Conservation (phyloP, 2,113 vertebrate genomes). For the Tenrec ecaudatus region DNA sequence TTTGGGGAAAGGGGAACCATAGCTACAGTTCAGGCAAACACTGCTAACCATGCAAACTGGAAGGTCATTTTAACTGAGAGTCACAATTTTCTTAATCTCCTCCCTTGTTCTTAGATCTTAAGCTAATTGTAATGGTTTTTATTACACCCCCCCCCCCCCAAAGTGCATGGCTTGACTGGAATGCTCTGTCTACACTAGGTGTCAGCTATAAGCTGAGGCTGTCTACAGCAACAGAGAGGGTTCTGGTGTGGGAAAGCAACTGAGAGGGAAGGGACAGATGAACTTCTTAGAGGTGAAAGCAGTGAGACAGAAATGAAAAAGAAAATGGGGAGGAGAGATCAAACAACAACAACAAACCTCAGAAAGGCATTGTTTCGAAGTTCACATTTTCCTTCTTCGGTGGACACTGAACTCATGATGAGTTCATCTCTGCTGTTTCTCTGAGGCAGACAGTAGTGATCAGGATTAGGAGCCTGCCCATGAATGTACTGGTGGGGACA, state of each 20-base stretch:
- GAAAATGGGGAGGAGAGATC: neutral
- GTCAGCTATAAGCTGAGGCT: conserved; percentile 71
- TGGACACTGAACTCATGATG: conserved; percentile 51
- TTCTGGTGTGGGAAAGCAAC: conserved; percentile 70
- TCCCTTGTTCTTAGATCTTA: conserved; percentile 62
- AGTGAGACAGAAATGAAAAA: conserved; percentile 73
- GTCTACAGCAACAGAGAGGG: conserved; percentile 77
- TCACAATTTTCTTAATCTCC: conserved; percentile 58
- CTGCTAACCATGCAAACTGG: conserved; percentile 78
- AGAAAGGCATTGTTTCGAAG: conserved; percentile 76
- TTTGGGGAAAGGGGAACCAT: conserved; percentile 73
- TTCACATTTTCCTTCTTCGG: conserved; percentile 71
- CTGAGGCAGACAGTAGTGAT: neutral
- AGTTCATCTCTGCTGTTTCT: conserved; percentile 65
- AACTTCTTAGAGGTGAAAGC: conserved; percentile 78
- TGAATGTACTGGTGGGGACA: neutral
- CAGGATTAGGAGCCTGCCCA: conserved; percentile 2
- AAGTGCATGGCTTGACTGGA: conserved; percentile 55
- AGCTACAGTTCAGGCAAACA: conserved; percentile 75
- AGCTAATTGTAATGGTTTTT: conserved; percentile 73
- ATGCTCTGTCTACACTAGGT: conserved; percentile 66
- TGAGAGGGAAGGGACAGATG: conserved; percentile 75
- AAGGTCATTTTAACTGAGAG: conserved; percentile 77
- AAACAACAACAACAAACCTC: conserved; percentile 26
- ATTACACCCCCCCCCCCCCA: conserved; percentile 62